These are phyloP conservation scores for Lethenteron reissneri DNA, from an alignment of 2,113 vertebrate species.

Conservation along the genomic window DNA sequence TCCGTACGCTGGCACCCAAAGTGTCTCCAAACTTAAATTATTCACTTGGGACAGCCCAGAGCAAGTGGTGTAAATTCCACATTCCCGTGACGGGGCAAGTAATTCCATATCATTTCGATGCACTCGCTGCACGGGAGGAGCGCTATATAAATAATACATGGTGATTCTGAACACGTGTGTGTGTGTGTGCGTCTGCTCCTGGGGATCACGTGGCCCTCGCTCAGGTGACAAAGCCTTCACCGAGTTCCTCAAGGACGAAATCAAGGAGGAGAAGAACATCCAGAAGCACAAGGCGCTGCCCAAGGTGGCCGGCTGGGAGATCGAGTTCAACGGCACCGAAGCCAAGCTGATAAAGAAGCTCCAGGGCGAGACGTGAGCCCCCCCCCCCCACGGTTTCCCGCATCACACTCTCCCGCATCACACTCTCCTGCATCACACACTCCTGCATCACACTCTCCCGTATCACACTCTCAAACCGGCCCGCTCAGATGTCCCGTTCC, in stretches of 20 bases:
- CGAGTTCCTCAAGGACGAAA: slow-evolving; percentile 58
- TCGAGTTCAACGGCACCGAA: slow-evolving; percentile 58
- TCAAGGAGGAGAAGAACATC: slow-evolving; percentile 74
- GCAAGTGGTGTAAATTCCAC: neutral
- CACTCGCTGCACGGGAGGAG: neutral
- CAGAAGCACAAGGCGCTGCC: slow-evolving; percentile 60
- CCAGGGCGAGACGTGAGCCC: slow-evolving; percentile 50
- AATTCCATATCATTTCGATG: too few relatives aligned
- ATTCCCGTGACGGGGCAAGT: neutral
- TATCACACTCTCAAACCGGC: neutral
- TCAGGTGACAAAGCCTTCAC: slow-evolving; percentile 75
- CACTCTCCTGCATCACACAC: too few relatives aligned
- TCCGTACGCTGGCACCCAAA: too few relatives aligned
- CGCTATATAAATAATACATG: neutral
- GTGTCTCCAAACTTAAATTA: too few relatives aligned
- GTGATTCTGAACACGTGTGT: neutral
- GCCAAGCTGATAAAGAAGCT: slow-evolving; percentile 40
- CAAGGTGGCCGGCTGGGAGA: slow-evolving; percentile 69
- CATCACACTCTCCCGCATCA: too few relatives aligned
- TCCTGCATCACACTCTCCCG: neutral
- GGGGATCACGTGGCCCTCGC: neutral
- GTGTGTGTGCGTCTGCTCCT: neutral
- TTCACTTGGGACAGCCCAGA: too few relatives aligned
- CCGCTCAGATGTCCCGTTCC: neutral
- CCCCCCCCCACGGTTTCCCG: neutral